Percentiles rank a stretch among this genome's conserved stretches.
phyloP scores from a whole-genome alignment of 2,797 vertebrate species.

The Eulemur mongoz region DNA sequence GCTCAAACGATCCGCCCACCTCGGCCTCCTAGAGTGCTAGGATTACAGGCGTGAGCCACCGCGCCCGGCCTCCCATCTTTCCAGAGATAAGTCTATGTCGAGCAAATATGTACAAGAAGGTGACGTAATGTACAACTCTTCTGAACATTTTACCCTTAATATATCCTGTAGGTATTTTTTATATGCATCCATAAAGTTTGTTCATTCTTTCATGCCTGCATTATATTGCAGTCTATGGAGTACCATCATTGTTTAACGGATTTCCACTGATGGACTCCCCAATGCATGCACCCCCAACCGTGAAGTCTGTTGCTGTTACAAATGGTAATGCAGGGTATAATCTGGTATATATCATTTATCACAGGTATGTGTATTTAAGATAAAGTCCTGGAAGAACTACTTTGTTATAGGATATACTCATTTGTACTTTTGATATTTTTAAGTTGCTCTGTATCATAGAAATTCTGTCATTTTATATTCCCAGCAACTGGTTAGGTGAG shows the following conservation, averaged over 20 bases:
- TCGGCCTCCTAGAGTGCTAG: too few relatives aligned
- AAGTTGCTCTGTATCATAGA: not conserved
- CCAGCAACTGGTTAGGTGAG: not conserved
- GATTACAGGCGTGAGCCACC: too few relatives aligned
- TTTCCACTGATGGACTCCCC: not conserved
- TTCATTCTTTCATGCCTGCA: not conserved
- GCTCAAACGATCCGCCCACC: too few relatives aligned
- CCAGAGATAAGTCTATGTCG: not conserved
- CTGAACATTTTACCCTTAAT: not conserved
- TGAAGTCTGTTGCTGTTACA: not conserved
- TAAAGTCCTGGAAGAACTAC: conserved; percentile 23
- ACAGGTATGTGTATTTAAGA: not conserved
- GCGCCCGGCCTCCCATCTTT: too few relatives aligned
- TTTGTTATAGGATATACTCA: not conserved
- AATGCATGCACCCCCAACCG: too few relatives aligned
- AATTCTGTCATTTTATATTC: not conserved
- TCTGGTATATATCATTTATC: not conserved
- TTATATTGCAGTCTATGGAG: not conserved
- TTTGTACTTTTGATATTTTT: conserved; percentile 43
- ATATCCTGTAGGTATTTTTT: conserved; percentile 22
- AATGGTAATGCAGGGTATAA: not conserved
- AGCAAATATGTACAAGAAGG: not conserved
- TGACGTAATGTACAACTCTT: not conserved
- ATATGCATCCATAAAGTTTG: not conserved
- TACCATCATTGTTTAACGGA: conserved; percentile 12